Conservation (phyloP, 2,113 vertebrate species). For the Oryzias woworae region DNA sequence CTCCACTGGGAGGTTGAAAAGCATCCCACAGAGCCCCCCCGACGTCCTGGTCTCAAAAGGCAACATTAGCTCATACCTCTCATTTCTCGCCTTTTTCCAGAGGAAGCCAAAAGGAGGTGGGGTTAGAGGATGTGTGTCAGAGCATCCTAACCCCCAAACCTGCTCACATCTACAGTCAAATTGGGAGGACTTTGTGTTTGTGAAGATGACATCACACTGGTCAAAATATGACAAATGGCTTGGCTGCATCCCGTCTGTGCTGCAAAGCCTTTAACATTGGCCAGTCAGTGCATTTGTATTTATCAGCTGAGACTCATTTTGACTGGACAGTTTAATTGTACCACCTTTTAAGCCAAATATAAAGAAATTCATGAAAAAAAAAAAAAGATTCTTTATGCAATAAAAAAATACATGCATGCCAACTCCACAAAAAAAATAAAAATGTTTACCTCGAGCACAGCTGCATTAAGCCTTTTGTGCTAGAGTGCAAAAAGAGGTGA, state of each 20-base stretch:
- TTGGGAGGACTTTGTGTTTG: conserved; percentile 73
- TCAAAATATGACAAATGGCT: conserved; percentile 33
- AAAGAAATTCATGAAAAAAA: not conserved
- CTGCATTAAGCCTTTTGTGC: too few relatives aligned
- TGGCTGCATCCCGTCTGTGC: not conserved
- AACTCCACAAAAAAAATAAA: not conserved
- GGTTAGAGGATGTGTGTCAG: conserved; percentile 16
- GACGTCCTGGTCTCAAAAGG: conserved; percentile 90
- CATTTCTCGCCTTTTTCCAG: conserved; percentile 76
- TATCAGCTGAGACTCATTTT: too few relatives aligned
- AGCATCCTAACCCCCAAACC: conserved; percentile 27
- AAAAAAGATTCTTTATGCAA: not conserved
- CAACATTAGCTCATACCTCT: conserved; percentile 96
- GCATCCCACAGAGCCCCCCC: conserved; percentile 91
- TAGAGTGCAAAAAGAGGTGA: too few relatives aligned
- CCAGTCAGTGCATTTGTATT: too few relatives aligned
- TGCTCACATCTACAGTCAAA: conserved; percentile 56
- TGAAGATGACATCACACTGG: conserved; percentile 74
- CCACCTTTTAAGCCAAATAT: too few relatives aligned
- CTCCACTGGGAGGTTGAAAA: conserved; percentile 99
- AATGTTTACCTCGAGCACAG: not conserved
- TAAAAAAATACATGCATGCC: not conserved
- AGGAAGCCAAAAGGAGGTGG: conserved; percentile 27
- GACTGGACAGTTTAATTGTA: too few relatives aligned
- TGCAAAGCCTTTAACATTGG: not conserved